A percentile compares a stretch with the other conserved stretches of the same genome.
Evolutionary conservation across 2,888 invertebrate genomes (phyloP).

Genomic region (Elaeidobius kamerunicus): DNA sequence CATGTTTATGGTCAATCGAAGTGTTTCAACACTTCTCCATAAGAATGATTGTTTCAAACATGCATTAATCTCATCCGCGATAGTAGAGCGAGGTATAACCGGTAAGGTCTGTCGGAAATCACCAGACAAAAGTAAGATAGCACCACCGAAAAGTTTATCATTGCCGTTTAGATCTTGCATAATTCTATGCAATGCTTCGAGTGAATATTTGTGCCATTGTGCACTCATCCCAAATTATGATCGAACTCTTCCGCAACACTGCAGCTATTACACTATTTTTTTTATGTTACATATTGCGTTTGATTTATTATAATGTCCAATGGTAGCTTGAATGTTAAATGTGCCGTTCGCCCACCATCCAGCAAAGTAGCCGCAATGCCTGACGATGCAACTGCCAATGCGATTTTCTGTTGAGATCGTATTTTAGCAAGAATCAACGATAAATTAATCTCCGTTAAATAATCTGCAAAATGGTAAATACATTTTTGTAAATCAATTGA

Average conservation of each 20-base stretch:
- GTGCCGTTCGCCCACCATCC: conserved; percentile 44
- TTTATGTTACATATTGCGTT: conserved; percentile 41
- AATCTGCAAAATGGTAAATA: background rate
- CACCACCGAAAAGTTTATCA: conserved; percentile 13
- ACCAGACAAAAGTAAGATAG: conserved; percentile 4
- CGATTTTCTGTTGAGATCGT: background rate
- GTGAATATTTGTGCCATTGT: conserved; percentile 15
- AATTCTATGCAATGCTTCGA: conserved; percentile 14
- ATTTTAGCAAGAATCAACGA: background rate
- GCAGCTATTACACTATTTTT: conserved; percentile 13
- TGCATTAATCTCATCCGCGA: conserved; percentile 43
- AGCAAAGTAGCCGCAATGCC: conserved; percentile 50
- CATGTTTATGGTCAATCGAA: conserved; percentile 37
- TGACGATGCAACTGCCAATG: background rate
- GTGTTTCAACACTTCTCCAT: conserved; percentile 35
- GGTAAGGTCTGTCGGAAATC: conserved; percentile 24
- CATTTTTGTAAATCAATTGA: background rate
- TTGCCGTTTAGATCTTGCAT: conserved; percentile 5
- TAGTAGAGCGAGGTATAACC: conserved; percentile 38
- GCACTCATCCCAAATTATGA: conserved; percentile 19
- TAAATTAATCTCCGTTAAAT: background rate
- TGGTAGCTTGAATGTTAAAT: conserved; percentile 45
- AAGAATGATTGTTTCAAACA: conserved; percentile 33
- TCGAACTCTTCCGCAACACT: background rate
- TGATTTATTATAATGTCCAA: conserved; percentile 39